Evolutionary conservation across 1,140 invertebrate genomes (phyloP).

Genomic region (Carposina sasakii): DNA sequence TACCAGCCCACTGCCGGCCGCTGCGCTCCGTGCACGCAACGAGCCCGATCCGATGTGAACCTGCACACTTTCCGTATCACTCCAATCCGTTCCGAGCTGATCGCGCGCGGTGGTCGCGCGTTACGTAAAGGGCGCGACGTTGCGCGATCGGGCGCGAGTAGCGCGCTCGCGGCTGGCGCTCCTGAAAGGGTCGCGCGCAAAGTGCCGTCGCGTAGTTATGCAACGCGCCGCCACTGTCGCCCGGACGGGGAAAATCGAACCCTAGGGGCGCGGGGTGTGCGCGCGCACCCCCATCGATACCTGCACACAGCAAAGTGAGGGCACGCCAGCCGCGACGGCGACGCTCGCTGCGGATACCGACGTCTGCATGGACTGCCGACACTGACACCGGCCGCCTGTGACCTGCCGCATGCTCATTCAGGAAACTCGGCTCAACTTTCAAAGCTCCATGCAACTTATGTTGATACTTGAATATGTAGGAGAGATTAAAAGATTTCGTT

Average conservation of each 20-base stretch:
- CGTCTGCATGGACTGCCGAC: background rate
- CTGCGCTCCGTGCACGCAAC: slow-evolving; percentile 30
- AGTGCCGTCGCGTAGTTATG: slow-evolving; percentile 67
- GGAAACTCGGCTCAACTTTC: background rate
- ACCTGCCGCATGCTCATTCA: background rate
- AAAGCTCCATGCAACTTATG: too few relatives aligned
- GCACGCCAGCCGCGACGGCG: background rate
- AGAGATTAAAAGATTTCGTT: too few relatives aligned
- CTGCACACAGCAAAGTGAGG: background rate
- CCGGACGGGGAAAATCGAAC: slow-evolving; percentile 60
- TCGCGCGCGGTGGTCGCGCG: slow-evolving; percentile 50
- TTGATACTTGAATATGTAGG: too few relatives aligned
- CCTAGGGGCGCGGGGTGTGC: slow-evolving; percentile 46
- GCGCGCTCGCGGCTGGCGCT: slow-evolving; percentile 62
- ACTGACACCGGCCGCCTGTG: background rate
- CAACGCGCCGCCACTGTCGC: slow-evolving; percentile 64
- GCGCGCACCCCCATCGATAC: slow-evolving; percentile 61
- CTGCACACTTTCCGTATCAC: slow-evolving; percentile 48
- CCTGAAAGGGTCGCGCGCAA: slow-evolving; percentile 60
- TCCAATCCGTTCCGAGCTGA: slow-evolving; percentile 36
- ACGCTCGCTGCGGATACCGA: background rate
- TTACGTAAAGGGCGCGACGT: slow-evolving; percentile 63
- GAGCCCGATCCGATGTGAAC: slow-evolving; percentile 39
- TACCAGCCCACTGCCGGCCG: slow-evolving; percentile 56
- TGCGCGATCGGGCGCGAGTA: slow-evolving; percentile 55